Percentiles rank a stretch among this genome's conserved stretches.
Conservation (phyloP, 2,888 invertebrate genomes). For the Mimachlamys varia region DNA sequence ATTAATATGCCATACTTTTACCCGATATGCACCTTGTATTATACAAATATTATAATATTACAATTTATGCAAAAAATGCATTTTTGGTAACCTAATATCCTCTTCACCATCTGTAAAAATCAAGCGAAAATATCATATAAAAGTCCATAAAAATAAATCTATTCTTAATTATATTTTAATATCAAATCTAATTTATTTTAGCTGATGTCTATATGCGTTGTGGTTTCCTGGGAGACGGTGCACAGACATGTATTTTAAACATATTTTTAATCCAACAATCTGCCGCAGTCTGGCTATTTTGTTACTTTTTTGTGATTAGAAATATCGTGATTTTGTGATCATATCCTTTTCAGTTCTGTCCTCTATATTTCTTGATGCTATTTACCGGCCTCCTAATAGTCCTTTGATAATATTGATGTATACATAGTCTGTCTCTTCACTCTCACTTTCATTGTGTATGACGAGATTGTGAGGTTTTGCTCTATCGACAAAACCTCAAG, state of each 20-base stretch:
- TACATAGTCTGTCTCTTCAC: background rate
- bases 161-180: no score
- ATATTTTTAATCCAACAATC: background rate
- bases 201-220: no score
- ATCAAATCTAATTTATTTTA: no score
- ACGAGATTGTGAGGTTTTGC: background rate
- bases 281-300: background rate
- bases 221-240: no score
- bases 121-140: no score
- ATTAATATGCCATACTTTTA: no score
- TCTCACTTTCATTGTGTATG: background rate
- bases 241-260: background rate
- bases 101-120: no score
- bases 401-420: background rate
- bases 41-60: no score
- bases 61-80: no score
- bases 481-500: constrained; percentile 16
- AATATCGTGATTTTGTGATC: background rate
- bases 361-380: background rate
- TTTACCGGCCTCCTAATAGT: background rate
- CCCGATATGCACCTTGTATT: no score
- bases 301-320: background rate
- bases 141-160: no score
- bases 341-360: background rate
- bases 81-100: no score